Percentiles rank a stretch among this genome's conserved stretches.
Conservation (phyloP, 2,888 invertebrate species). For the Oscheius sp. region DNA sequence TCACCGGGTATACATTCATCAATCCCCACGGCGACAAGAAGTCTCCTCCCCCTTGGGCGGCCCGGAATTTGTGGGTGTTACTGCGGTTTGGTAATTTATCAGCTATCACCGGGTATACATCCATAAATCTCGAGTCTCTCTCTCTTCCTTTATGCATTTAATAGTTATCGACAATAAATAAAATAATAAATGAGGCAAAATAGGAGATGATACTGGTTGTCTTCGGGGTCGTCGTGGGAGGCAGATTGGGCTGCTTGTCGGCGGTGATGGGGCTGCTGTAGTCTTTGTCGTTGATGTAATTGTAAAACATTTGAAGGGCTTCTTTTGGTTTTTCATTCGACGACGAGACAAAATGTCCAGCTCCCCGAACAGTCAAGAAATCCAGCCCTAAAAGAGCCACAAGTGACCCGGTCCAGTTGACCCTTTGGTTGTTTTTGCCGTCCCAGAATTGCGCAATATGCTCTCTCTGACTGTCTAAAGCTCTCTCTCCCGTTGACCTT, state of each 20-base stretch:
- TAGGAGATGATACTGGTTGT: not conserved
- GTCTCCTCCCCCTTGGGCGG: not conserved
- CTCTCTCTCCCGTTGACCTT: slow-evolving; percentile 20
- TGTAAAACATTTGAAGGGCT: slow-evolving; percentile 68
- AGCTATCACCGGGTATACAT: slow-evolving; percentile 53
- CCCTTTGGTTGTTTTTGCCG: slow-evolving; percentile 21
- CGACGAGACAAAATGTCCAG: slow-evolving; percentile 66
- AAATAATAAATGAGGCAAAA: not conserved
- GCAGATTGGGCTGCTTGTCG: too few relatives aligned
- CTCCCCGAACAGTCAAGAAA: slow-evolving; percentile 64
- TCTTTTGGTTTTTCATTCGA: slow-evolving; percentile 66
- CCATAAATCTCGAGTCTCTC: slow-evolving; percentile 26
- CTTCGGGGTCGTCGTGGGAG: not conserved
- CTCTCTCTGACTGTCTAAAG: not conserved
- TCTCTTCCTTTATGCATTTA: too few relatives aligned
- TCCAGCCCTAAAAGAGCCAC: slow-evolving; percentile 56
- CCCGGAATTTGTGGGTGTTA: slow-evolving; percentile 43
- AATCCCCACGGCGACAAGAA: not conserved
- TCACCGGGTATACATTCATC: slow-evolving; percentile 56
- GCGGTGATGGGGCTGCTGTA: slow-evolving; percentile 46
- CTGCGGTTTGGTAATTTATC: slow-evolving; percentile 40
- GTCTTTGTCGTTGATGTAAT: slow-evolving; percentile 60
- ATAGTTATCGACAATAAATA: not conserved
- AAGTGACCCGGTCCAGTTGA: not conserved
- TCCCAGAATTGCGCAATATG: slow-evolving; percentile 12